A percentile compares a stretch with the other conserved stretches of the same genome.
Evolutionary conservation across 2,113 vertebrate species (phyloP).

Genomic region (Ciconia maguari): DNA sequence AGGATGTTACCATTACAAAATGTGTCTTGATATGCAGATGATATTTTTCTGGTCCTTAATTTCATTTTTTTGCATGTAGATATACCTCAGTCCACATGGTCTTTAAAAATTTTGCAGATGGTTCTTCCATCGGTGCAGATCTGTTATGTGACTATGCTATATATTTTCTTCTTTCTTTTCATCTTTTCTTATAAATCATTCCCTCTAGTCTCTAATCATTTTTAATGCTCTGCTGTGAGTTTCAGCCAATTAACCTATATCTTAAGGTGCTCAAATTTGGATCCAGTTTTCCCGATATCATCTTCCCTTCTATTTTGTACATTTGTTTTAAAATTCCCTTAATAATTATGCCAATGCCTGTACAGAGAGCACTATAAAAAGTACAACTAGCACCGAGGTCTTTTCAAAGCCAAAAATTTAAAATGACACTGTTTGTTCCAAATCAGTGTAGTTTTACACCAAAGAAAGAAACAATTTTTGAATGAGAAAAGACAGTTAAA

Average conservation of each 20-base stretch:
- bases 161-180: neutral
- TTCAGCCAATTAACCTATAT: conserved; percentile 12
- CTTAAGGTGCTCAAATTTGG: neutral
- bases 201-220: neutral
- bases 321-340: neutral
- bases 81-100: neutral
- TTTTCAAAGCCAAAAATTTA: neutral
- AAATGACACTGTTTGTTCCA: neutral
- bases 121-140: neutral
- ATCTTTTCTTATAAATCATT: neutral
- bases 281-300: neutral
- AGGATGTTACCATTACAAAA: neutral
- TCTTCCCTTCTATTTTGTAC: neutral
- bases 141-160: neutral
- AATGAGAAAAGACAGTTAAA: conserved; percentile 29
- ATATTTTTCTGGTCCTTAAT: neutral
- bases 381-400: neutral
- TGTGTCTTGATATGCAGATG: neutral
- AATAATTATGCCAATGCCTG: neutral
- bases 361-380: neutral
- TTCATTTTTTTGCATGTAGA: neutral
- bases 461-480: conserved; percentile 46
- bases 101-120: neutral
- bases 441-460: conserved; percentile 27
- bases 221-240: neutral